These are phyloP conservation scores for Rhagologus leucostigma DNA, from an alignment of 2,113 vertebrate species.

Conservation along the genomic window DNA sequence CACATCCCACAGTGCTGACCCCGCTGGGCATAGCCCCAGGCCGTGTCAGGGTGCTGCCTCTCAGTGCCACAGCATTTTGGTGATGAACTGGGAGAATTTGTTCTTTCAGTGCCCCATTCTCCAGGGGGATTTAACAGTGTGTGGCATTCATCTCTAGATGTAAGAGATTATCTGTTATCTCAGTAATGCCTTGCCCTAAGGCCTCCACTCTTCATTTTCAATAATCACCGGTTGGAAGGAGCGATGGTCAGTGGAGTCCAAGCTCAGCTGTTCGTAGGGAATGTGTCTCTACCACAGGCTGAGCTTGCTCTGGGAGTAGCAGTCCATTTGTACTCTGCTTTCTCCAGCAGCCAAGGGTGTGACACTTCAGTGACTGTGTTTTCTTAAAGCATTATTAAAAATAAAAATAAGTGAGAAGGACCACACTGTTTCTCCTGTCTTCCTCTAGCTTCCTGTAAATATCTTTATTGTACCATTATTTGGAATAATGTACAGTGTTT, in stretches of 20 bases:
- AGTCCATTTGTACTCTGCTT: background rate
- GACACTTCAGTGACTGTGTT: background rate
- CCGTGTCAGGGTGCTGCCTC: background rate
- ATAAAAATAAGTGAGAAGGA: background rate
- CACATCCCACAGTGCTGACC: accelerated
- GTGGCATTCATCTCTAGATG: background rate
- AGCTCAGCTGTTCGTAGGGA: background rate
- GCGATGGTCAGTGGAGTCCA: background rate
- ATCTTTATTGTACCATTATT: background rate
- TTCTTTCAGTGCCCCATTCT: background rate
- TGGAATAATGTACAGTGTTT: background rate
- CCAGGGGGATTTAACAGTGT: background rate
- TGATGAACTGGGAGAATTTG: background rate
- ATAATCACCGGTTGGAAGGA: background rate
- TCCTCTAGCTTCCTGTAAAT: background rate
- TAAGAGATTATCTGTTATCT: background rate
- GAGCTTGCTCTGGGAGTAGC: background rate
- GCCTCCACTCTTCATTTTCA: background rate
- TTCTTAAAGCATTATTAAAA: background rate
- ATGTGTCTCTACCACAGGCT: background rate
- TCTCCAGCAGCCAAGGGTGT: background rate
- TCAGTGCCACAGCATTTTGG: background rate
- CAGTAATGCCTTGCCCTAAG: background rate
- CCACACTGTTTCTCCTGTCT: background rate
- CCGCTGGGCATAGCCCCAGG: background rate